Conservation (phyloP, 2,888 invertebrate genomes). For the Monoplex corrugatus region DNA sequence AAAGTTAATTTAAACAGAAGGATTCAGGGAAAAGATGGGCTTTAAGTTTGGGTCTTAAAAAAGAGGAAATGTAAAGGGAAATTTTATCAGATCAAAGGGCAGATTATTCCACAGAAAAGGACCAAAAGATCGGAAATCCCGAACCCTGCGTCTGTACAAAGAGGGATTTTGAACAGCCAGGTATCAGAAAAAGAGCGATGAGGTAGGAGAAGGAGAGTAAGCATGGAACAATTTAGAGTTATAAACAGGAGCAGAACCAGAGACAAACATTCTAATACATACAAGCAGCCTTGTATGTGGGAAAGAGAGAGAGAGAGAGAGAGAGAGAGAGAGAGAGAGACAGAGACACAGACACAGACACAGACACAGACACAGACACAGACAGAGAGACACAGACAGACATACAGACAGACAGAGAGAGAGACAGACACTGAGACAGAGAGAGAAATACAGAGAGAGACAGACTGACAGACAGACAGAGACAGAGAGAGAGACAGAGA, state of each 20-base stretch:
- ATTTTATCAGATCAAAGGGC: too few relatives aligned
- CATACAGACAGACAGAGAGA: not conserved
- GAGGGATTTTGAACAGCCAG: not conserved
- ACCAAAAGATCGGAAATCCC: too few relatives aligned
- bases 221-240: not conserved
- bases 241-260: too few relatives aligned
- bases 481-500: not conserved
- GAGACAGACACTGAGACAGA: not conserved
- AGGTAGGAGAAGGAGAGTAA: too few relatives aligned
- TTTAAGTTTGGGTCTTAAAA: too few relatives aligned
- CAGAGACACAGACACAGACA: not conserved
- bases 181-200: not conserved
- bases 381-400: not conserved
- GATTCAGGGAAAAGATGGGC: too few relatives aligned
- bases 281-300: not conserved
- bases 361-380: not conserved
- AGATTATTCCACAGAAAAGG: too few relatives aligned
- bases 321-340: constrained; percentile 15
- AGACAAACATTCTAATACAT: not conserved
- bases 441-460: not conserved
- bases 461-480: not conserved
- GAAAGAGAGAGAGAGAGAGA: not conserved
- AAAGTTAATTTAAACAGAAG: too few relatives aligned
- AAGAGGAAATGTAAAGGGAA: too few relatives aligned
- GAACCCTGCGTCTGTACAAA: too few relatives aligned